A percentile compares a stretch with the other conserved stretches of the same genome.
phyloP scores from a whole-genome alignment of 2,113 vertebrate genomes.

The Catharus bicknelli region DNA sequence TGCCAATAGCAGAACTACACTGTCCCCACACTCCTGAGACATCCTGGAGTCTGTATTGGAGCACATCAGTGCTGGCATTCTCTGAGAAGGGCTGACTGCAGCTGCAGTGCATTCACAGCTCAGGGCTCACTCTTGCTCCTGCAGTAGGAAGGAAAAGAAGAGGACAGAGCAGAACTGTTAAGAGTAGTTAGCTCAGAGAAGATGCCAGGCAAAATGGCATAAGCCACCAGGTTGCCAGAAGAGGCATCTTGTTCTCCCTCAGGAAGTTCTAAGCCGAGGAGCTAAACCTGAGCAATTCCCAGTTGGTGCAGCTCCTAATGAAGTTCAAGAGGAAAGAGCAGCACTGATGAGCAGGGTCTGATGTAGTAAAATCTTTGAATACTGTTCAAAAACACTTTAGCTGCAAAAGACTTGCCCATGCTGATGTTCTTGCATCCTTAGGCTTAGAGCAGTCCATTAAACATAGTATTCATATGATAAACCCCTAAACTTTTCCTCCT shows the following conservation, averaged over 20 bases:
- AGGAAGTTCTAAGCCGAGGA: background rate
- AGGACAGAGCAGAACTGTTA: background rate
- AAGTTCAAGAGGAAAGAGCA: background rate
- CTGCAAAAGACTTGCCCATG: background rate
- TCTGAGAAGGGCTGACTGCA: background rate
- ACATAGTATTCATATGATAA: background rate
- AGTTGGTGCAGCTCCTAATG: fast-evolving
- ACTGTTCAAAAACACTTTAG: background rate
- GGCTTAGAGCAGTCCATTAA: background rate
- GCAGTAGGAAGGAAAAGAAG: background rate
- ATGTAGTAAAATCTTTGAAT: background rate
- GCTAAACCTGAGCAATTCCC: background rate
- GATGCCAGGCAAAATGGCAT: background rate
- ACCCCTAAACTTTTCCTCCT: background rate
- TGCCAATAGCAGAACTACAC: background rate
- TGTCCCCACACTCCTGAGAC: background rate
- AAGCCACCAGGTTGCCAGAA: background rate
- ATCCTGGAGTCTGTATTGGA: background rate
- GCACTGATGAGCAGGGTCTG: background rate
- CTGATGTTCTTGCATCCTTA: background rate
- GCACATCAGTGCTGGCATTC: background rate
- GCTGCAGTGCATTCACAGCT: background rate
- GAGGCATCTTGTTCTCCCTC: background rate
- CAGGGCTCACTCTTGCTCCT: background rate
- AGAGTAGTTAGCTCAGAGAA: background rate